Conservation (phyloP, 2,797 vertebrate species). For the Hylomyscus alleni region DNA sequence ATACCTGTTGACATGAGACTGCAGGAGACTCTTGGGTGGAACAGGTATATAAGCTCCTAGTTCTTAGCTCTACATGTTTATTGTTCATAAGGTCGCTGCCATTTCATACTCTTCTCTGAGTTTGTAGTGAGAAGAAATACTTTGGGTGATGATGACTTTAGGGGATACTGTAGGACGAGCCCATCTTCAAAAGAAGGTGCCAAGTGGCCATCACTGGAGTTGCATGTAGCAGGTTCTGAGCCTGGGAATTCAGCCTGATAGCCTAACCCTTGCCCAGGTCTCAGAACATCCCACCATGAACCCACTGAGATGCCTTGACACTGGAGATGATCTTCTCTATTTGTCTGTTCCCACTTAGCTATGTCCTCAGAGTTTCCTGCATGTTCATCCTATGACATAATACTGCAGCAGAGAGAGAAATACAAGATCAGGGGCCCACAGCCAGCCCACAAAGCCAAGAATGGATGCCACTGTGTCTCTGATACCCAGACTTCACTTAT, state of each 20-base stretch:
- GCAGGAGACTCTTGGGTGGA: constrained; percentile 50
- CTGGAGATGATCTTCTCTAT: neutral
- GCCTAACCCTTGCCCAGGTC: neutral
- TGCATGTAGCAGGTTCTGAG: neutral
- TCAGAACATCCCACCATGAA: accelerated
- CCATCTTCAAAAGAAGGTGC: neutral
- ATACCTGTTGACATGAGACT: constrained; percentile 75
- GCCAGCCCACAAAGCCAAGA: neutral
- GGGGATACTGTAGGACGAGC: neutral
- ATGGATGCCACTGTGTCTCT: neutral
- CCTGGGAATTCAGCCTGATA: neutral
- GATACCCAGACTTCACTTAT: neutral
- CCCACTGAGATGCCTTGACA: neutral
- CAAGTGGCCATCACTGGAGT: accelerated
- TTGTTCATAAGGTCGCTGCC: neutral
- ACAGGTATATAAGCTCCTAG: neutral
- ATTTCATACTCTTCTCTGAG: neutral
- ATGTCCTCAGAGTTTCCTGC: neutral
- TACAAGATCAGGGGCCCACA: neutral
- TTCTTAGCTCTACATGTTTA: neutral
- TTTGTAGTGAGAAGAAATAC: neutral
- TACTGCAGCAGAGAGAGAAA: no score
- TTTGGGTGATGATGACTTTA: neutral
- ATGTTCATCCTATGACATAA: neutral
- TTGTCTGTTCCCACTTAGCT: neutral